These are phyloP conservation scores for Austrofundulus limnaeus DNA, from an alignment of 2,113 vertebrate species.

Conservation along the genomic window DNA sequence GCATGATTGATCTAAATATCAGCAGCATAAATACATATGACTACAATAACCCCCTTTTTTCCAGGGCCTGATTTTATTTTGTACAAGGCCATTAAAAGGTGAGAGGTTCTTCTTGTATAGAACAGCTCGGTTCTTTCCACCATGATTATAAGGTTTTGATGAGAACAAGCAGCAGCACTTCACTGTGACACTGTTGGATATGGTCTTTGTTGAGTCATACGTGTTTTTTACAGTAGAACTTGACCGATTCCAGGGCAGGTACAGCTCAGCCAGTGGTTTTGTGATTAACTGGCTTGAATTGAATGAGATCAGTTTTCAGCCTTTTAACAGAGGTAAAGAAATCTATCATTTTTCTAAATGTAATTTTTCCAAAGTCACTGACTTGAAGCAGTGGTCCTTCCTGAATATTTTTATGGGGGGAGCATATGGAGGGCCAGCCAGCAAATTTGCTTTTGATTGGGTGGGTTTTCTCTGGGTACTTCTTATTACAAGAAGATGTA, in stretches of 20 bases:
- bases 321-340: too few species aligned
- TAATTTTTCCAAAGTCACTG: too few species aligned
- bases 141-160: background rate
- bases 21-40: constrained; percentile 40
- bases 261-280: background rate
- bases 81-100: constrained; percentile 30
- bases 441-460: too few species aligned
- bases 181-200: background rate
- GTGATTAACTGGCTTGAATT: background rate
- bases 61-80: constrained; percentile 36
- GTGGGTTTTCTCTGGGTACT: too few species aligned
- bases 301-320: background rate
- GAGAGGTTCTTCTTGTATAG: constrained; percentile 21
- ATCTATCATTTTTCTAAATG: too few species aligned
- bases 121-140: background rate
- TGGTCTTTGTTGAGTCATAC: background rate
- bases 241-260: too few species aligned
- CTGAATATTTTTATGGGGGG: too few species aligned
- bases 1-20: constrained; percentile 64
- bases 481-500: too few species aligned
- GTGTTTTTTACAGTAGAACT: background rate
- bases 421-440: too few species aligned
- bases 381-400: too few species aligned
- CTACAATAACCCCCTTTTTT: too few species aligned
- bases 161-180: constrained; percentile 4